Conservation (phyloP, 2,888 invertebrate genomes). For the Cheilosia grossa region DNA sequence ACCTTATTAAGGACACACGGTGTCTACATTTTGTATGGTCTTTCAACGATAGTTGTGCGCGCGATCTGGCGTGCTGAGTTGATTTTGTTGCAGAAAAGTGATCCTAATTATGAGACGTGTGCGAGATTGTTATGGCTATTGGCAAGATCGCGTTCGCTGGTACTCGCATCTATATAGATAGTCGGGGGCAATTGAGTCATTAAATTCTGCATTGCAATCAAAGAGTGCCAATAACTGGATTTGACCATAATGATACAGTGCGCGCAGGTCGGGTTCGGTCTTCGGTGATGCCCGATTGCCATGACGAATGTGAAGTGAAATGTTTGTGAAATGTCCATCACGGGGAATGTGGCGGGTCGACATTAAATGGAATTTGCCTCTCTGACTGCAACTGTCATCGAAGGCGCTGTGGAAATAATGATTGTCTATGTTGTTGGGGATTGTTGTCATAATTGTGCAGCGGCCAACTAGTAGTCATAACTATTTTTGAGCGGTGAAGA, state of each 20-base stretch:
- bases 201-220: conserved; percentile 69
- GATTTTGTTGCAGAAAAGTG: conserved; percentile 74
- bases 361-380: conserved; percentile 10
- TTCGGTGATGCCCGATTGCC: conserved; percentile 12
- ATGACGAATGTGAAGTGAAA: conserved; percentile 23
- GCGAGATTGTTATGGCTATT: conserved; percentile 69
- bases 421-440: neutral
- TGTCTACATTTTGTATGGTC: conserved; percentile 58
- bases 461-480: too few relatives aligned
- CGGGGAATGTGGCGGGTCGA: conserved; percentile 13
- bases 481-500: too few relatives aligned
- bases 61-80: conserved; percentile 34
- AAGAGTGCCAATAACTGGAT: conserved; percentile 71
- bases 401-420: neutral
- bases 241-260: conserved; percentile 59
- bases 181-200: conserved; percentile 65
- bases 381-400: conserved; percentile 3
- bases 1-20: conserved; percentile 65
- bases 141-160: conserved; percentile 26
- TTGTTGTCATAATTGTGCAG: neutral
- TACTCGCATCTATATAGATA: neutral
- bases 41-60: conserved; percentile 49
- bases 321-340: conserved; percentile 6
- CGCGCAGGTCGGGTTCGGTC: conserved; percentile 4
- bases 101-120: conserved; percentile 75